A percentile compares a stretch with the other conserved stretches of the same genome.
phyloP scores from a whole-genome alignment of 30 jellyfish, hydroid and myxozoan species.

The Chrysaora quinquecirrha region DNA sequence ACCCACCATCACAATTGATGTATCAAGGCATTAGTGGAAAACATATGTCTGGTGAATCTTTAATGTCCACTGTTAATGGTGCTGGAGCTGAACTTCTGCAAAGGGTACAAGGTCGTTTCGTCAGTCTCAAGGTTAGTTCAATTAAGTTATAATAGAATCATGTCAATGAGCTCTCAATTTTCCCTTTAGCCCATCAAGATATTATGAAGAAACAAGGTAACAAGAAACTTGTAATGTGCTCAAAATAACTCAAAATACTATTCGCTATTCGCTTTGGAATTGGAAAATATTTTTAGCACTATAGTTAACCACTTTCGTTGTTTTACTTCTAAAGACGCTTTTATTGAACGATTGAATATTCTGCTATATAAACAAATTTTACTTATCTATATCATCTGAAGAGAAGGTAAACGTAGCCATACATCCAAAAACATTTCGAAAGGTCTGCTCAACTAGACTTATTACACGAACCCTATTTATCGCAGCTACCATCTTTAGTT shows the following conservation, averaged over 20 bases:
- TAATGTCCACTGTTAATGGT: neutral
- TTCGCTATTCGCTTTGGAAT: too few species aligned
- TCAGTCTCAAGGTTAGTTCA: neutral
- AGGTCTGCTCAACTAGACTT: too few species aligned
- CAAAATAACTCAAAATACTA: neutral
- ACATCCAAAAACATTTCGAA: too few species aligned
- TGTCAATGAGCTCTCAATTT: neutral
- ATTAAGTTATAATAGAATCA: neutral
- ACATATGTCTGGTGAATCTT: constrained; percentile 35
- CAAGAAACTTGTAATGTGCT: neutral
- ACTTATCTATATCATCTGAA: too few species aligned
- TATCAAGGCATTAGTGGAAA: constrained; percentile 24
- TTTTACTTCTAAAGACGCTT: too few species aligned
- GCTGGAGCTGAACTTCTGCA: constrained; percentile 18
- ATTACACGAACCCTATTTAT: too few species aligned
- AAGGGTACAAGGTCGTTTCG: constrained; percentile 1
- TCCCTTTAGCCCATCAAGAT: neutral
- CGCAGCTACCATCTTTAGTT: too few species aligned
- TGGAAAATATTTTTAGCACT: too few species aligned
- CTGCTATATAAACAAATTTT: too few species aligned
- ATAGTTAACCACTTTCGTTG: too few species aligned
- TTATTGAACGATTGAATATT: too few species aligned
- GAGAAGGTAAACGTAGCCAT: too few species aligned
- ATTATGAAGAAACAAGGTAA: neutral
- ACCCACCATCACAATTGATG: constrained; percentile 36